Base-by-base conservation (phyloP, 2,888 invertebrate genomes). In the Drosophila affinis region DNA sequence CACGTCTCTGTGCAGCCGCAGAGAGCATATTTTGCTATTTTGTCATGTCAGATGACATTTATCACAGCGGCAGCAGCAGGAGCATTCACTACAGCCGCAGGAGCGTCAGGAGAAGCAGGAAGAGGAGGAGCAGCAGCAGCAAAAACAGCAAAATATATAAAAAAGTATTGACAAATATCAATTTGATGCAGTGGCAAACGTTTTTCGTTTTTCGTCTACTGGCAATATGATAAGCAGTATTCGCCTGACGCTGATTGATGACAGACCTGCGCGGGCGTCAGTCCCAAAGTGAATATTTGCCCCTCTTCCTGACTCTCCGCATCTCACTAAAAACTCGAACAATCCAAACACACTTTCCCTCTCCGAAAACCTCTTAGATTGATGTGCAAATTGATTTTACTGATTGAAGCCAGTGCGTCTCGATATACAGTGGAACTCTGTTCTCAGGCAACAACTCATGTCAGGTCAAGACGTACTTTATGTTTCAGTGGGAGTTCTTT, bases 381-480 rank as follows among this genome's bases (percentile, higher is more conserved):
- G 39, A n/a, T 39, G 14, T 39, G 14, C 14, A 39, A 39, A 7
- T 14, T 39, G 39, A 14, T 39, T 39, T 14, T 39, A 39, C 39
- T 39, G n/a, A n/a, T 39, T 39, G n/a, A 14, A 39, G 14, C 14
- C 14, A 39, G n/a, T n/a, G n/a, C 14, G 18, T 18, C 14, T 7
- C 6, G 14, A n/a, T 14, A 39, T 14, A 39, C n/a, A 12, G 34
- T 39, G 34, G 2, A 6, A 24, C 34, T 14, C 34, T 12, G 5
- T 39, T 39, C 5, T 39, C 5, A 39, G n/a, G 39, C 32, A 3
- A 10, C 7, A n/a, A 7, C 14, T 39, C n/a, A n/a, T n/a, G n/a
- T n/a, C n/a, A n/a, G n/a, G 71, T 82, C 12, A 54, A 76, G 21
- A 94, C 95, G 5, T 93, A 95, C 27, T 96, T 95, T 94, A 96